Conservation (phyloP, 2,113 vertebrate genomes). For the Pangasianodon gigas region DNA sequence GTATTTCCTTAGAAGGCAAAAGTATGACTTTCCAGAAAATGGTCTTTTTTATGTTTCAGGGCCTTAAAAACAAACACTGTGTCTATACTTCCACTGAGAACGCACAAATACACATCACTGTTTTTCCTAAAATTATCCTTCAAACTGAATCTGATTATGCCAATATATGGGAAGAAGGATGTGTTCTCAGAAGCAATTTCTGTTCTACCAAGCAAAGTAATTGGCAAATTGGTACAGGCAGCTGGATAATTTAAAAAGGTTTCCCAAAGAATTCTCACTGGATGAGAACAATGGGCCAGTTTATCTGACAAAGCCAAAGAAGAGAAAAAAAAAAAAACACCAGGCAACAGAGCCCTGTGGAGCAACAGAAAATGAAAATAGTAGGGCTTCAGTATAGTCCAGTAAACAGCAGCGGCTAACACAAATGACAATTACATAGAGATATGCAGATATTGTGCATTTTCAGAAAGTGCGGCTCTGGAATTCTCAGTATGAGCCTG, state of each 20-base stretch:
- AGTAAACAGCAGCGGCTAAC: not conserved
- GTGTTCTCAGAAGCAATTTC: slow-evolving; percentile 28
- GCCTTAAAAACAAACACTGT: not conserved
- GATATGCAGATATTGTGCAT: not conserved
- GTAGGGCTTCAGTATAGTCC: not conserved
- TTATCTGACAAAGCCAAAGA: not conserved
- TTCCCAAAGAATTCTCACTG: slow-evolving; percentile 28
- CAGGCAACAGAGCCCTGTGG: not conserved
- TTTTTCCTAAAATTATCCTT: not conserved
- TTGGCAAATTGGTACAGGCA: slow-evolving; percentile 28
- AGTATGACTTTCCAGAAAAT: not conserved
- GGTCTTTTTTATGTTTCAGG: not conserved
- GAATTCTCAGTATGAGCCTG: not conserved
- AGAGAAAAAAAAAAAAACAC: not conserved
- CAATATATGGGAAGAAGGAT: not conserved
- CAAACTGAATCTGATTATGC: slow-evolving; percentile 4
- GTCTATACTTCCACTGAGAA: not conserved
- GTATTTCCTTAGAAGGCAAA: not conserved
- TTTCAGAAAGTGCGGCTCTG: not conserved
- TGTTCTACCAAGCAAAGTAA: slow-evolving; percentile 44
- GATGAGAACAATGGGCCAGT: slow-evolving; percentile 49
- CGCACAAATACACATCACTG: not conserved
- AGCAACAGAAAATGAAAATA: not conserved
- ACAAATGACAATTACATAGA: not conserved
- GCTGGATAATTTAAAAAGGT: slow-evolving; percentile 44